Base-by-base conservation (phyloP, 2,797 vertebrate genomes). In the Danio albolineatus region DNA sequence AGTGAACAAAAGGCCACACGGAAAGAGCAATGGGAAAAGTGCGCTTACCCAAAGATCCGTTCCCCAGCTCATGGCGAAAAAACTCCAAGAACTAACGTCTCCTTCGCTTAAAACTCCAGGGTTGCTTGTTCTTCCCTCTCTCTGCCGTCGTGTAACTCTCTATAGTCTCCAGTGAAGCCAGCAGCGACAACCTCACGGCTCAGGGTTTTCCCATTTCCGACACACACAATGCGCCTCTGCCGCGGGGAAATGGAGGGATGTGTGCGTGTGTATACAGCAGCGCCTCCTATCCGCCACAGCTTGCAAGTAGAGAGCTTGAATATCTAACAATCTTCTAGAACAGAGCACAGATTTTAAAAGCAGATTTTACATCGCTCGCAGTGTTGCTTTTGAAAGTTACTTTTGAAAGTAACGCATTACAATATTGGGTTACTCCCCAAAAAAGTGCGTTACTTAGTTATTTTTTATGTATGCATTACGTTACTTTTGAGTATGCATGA, bases 11-110 rank as follows among this genome's bases (percentile, higher is more conserved):
- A 64, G 43, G 62, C 38, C 39, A 28, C 59, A 77, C 61, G 36
- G n/a, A 46, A 14, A 41, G 65, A 56, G 43, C 28, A 39, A 49
- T 2, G 66, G 38, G 44, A 16, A 17, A 19, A 75, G 79, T 5
- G n/a, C 41, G 92, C 94, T 79, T 89, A 96, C 95, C 95, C 95
- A 96, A 69, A 96, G 93, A 88, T 96, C 94, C 82, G 94, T 95
- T 90, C 95, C 95, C 95, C 95, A 96, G 90, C 91, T 94, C 95
- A 96, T 96, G 21, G 90, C 89, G 92, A 28, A 28, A 28, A 89
- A 62, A 86, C 73, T 87, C 82, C 73, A 86, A 70, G 81, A 84
- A 88, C 91, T 73, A 74, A 83, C 84, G 86, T 91, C 84, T 90
- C 87, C 82, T 84, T 90, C 79, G 89, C 82, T 88, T 36, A 28